Evolutionary conservation across 1,140 invertebrate genomes (phyloP).

Genomic region (silkworm (Bombyx mori)): ASM3026992v2 NC_085118.1:9080001-9080500

Average conservation of each 20-base stretch:
- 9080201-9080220: too few species aligned
- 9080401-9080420: too few species aligned
- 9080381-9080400: constrained; percentile 14
- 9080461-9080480: constrained; percentile 61
- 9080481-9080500: constrained; percentile 67
- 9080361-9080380: constrained; percentile 14
- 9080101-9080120: background rate
- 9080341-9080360: constrained; percentile 9
- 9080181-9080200: too few species aligned
- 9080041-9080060: constrained; percentile 87
- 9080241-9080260: too few species aligned
- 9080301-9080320: constrained; percentile 1
- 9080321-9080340: constrained; percentile 4
- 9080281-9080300: background rate
- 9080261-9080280: too few species aligned
- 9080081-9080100: constrained; percentile 43
- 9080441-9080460: constrained; percentile 6
- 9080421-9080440: constrained; percentile 12
- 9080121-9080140: constrained; percentile 8
- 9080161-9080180: too few species aligned
- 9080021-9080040: constrained; percentile 86
- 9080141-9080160: constrained; percentile 5
- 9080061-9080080: constrained; percentile 91
- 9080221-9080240: too few species aligned
- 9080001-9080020: constrained; percentile 92